phyloP scores from a whole-genome alignment of 2,113 vertebrate species.

The Euleptes europaea region DNA sequence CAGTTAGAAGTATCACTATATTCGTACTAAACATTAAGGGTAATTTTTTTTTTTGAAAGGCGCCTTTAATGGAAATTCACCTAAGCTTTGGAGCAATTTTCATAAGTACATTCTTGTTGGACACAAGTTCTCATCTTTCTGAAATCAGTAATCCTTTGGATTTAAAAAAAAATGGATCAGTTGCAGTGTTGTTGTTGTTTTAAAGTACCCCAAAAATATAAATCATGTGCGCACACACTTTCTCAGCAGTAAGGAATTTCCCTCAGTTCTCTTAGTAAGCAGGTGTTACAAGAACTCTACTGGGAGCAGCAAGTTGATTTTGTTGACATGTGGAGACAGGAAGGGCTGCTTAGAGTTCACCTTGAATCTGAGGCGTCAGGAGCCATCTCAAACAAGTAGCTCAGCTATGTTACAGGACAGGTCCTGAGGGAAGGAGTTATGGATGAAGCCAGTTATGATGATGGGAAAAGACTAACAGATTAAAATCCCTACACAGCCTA shows the following conservation, averaged over 20 bases:
- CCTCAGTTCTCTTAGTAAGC: not conserved
- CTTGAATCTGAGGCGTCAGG: not conserved
- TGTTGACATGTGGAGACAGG: not conserved
- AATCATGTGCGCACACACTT: rapidly evolving
- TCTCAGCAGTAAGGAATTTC: not conserved
- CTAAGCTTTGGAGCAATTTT: slow-evolving; percentile 23
- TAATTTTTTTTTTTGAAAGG: slow-evolving; percentile 54
- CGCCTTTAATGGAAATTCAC: slow-evolving; percentile 33
- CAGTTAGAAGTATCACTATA: slow-evolving; percentile 57
- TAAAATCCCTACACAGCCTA: not conserved
- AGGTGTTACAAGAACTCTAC: not conserved
- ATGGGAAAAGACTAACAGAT: not conserved
- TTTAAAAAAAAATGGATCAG: rapidly evolving
- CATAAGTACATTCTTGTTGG: slow-evolving; percentile 9
- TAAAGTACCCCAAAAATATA: not conserved
- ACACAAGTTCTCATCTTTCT: not conserved
- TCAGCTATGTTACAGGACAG: not conserved
- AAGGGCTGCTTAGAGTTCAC: not conserved
- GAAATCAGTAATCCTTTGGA: not conserved
- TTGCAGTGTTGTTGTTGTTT: not conserved
- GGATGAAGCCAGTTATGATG: not conserved
- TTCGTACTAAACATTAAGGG: slow-evolving; percentile 56
- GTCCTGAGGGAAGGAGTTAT: not conserved
- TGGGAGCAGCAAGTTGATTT: not conserved
- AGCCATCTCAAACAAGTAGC: not conserved